Evolutionary conservation across 2,888 invertebrate genomes (phyloP).

Genomic region (Meteorus cinctellus): DNA sequence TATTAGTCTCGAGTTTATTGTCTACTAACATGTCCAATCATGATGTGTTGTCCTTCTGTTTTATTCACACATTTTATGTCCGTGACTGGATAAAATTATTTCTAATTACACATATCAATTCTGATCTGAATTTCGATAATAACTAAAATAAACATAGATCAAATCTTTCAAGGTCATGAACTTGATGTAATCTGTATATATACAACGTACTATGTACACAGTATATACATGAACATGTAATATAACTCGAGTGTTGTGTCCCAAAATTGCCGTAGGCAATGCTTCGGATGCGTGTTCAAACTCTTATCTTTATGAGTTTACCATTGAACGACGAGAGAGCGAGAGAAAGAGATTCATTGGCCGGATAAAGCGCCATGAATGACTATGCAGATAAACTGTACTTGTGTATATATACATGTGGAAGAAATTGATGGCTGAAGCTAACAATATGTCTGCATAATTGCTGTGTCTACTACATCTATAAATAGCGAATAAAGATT

Average conservation of each 20-base stretch:
- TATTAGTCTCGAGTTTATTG: too few relatives aligned
- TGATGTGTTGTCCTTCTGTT: background rate
- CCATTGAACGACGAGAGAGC: slow-evolving; percentile 10
- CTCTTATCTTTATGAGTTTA: slow-evolving; percentile 13
- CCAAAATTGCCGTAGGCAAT: slow-evolving; percentile 1
- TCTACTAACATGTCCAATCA: too few relatives aligned
- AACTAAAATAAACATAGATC: background rate
- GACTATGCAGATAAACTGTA: background rate
- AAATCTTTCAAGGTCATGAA: background rate
- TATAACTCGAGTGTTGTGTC: background rate
- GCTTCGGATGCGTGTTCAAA: slow-evolving; percentile 4
- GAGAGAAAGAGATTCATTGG: slow-evolving; percentile 12
- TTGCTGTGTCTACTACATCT: background rate
- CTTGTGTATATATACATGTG: background rate
- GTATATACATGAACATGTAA: background rate
- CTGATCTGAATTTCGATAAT: background rate
- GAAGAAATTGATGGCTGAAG: background rate
- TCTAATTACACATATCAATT: background rate
- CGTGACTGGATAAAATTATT: background rate
- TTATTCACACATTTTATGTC: background rate
- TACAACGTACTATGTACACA: background rate
- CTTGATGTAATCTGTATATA: background rate
- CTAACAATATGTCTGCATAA: background rate
- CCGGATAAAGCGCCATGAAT: background rate
- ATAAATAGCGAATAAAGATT: background rate